Evolutionary conservation across 1,140 invertebrate species (phyloP), one percentile per base, ranked within the genome.

Genomic region (Bombus cullumanus): DNA sequence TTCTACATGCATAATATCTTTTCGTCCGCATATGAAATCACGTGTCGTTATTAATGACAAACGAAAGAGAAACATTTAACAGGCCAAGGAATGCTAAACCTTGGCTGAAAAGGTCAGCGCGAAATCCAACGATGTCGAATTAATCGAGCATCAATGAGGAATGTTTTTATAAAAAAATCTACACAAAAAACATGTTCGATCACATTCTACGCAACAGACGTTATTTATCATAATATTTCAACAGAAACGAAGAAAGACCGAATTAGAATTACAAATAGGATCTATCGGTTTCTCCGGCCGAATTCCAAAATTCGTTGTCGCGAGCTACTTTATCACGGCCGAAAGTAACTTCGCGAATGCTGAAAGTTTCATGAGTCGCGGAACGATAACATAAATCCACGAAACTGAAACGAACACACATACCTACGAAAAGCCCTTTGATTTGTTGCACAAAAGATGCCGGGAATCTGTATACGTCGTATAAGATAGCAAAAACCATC

Each of bases 201-300:
- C 22, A 22, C 13, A 31, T 34, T 37, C 3, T 22, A 68, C 41
- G 31, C 2, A 13, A 4, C 25, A 13, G 47, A 53, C 1, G 25
- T 13, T 37, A 81, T 31, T 57, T 71, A 76, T 88, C 59, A 25
- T 37, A 13, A n/a, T n/a, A 77, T 22, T 88, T 80, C 25, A 13
- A 22, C 64, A 64, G 37, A 53, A 53, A 53, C 18, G 22, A 41
- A 53, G 39, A 77, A 85, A 85, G 81, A 85, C 43, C 18, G 57
- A 71, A 88, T 88, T 88, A 77, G 88, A 73, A 81, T 88, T 81
- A 53, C 78, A 85, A 89, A 31, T 73, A 4, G 6, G 31, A 15
- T n/a, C 31, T n/a, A 53, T 77, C 43, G 28, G 41, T 28, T 81
- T 34, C 39, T 79, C 13, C 4, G 31, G 18, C 31, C 53, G 64